Base-by-base conservation (phyloP, 2,888 invertebrate species). In the Ormyrus nitidulus region DNA sequence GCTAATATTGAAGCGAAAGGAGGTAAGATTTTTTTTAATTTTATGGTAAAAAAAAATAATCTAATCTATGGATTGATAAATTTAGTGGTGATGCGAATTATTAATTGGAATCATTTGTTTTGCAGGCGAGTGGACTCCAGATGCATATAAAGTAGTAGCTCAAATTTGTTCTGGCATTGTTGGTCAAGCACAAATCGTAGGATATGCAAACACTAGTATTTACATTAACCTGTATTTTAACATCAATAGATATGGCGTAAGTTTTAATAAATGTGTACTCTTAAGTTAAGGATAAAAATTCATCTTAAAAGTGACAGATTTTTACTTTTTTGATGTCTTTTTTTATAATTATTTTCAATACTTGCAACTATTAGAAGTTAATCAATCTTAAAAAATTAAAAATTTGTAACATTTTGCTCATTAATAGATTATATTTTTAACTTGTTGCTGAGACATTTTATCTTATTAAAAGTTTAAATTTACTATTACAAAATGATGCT, bases 171-270 rank as follows among this genome's bases (percentile, higher is more conserved):
- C 94, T 87, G 96, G 96, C 80, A 94, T 95, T 89, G 93, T 97
- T 87, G 93, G 97, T 87, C 97, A 96, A 92, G 97, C 97, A 79
- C 96, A 97, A 92, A 94, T 98, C 82, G 95, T 95, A 84, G 96
- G 95, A 85, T 96, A 96, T 89, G 94, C 95, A 85, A 95, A 95
- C 86, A 93, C 94, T 81, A 95, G 95, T 83, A 92, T 95, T 87
- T 97, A 87, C 96, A 84, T 94, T 95, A 91, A 95, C 96, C 86
- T 95, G 95, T 91, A 94, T 97, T 88, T 97, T 95, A 93, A 94
- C 95, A 91, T 94, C 93, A 84, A 91, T 93, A 91, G 94, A 93
- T 88, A 94, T 93, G 94, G 95, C 93, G 96, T 96, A 91, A 91
- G 92, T 91, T 88, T 75, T 4, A 19, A 19, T 19, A 19, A 19